Conservation (phyloP, 2,888 invertebrate genomes). For the Rotaria sp. region DNA sequence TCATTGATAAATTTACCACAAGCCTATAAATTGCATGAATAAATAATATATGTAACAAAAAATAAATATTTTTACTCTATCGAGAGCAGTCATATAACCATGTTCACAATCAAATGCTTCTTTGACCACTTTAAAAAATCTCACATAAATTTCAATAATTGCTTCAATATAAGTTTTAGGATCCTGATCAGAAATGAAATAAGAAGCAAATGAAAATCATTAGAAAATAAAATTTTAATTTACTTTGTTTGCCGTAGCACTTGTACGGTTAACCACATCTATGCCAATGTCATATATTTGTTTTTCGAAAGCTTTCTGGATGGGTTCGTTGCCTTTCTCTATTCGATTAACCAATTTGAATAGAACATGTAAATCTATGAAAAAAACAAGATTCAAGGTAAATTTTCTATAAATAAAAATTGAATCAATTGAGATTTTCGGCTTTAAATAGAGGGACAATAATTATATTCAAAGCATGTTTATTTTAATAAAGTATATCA, state of each 20-base stretch:
- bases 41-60: not conserved
- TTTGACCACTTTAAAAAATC: slow-evolving; percentile 85
- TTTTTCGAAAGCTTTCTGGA: slow-evolving; percentile 76
- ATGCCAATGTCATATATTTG: slow-evolving; percentile 73
- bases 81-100: slow-evolving; percentile 89
- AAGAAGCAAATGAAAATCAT: not conserved
- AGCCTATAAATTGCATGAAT: slow-evolving; percentile 58
- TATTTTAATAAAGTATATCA: no score
- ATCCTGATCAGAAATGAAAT: slow-evolving; percentile 64
- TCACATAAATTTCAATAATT: slow-evolving; percentile 89
- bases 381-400: not conserved
- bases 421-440: no score
- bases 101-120: slow-evolving; percentile 91
- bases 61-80: slow-evolving; percentile 60
- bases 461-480: no score
- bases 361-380: slow-evolving; percentile 80
- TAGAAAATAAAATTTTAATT: slow-evolving; percentile 46
- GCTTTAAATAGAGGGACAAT: no score
- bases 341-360: slow-evolving; percentile 84
- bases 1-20: slow-evolving; percentile 94
- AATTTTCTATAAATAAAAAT: not conserved
- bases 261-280: slow-evolving; percentile 85
- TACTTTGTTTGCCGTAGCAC: slow-evolving; percentile 79
- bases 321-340: slow-evolving; percentile 78
- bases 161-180: slow-evolving; percentile 94